These are phyloP conservation scores for Sitta europaea DNA, from an alignment of 2,113 vertebrate genomes.

Conservation along the genomic window DNA sequence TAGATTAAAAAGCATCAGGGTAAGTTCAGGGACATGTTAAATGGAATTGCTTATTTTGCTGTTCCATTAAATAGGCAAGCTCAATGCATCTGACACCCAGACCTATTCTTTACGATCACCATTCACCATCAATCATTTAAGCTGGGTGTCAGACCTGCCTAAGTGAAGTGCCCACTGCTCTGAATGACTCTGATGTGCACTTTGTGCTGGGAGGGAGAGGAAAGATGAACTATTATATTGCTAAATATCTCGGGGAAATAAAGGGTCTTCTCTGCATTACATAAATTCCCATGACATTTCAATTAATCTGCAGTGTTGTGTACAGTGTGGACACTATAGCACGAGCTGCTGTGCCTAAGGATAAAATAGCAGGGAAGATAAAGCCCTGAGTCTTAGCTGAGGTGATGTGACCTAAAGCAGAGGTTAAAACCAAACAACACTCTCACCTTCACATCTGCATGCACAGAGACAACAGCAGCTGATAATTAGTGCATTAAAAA, in stretches of 20 bases:
- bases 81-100: conserved; percentile 7
- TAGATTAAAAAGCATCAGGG: conserved; percentile 20
- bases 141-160: conserved; percentile 41
- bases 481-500: neutral
- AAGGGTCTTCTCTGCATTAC: neutral
- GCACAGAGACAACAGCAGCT: neutral
- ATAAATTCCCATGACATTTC: conserved; percentile 13
- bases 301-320: neutral
- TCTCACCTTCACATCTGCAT: neutral
- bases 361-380: neutral
- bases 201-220: neutral
- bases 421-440: neutral
- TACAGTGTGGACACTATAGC: neutral
- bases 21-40: conserved; percentile 36
- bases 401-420: neutral
- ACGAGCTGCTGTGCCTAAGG: neutral
- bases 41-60: conserved; percentile 66
- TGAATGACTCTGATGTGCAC: neutral
- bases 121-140: conserved; percentile 46
- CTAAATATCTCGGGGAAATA: neutral
- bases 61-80: conserved; percentile 56
- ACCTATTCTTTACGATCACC: conserved; percentile 18
- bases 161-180: neutral
- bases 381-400: neutral
- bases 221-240: conserved; percentile 30